Conservation (phyloP, 2,113 vertebrate species). For the Hippocampus guttulatus region DNA sequence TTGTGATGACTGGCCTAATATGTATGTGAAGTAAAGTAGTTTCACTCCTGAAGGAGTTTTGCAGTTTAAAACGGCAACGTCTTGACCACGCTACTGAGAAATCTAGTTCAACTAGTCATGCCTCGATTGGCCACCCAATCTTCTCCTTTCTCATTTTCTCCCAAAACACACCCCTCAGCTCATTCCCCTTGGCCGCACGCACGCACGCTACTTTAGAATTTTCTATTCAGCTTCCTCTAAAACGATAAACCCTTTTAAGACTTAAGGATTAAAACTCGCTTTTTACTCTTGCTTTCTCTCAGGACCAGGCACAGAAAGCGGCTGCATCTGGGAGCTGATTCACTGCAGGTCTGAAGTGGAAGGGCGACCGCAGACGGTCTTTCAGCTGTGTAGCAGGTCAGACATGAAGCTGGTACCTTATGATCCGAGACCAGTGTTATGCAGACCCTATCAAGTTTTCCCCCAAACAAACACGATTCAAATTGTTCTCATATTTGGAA, state of each 20-base stretch:
- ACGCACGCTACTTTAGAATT: conserved; percentile 13
- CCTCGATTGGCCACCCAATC: conserved; percentile 44
- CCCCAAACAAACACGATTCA: no score
- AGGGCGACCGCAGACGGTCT: conserved; percentile 89
- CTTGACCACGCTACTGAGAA: background rate
- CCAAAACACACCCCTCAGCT: conserved; percentile 14
- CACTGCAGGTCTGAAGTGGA: conserved; percentile 91
- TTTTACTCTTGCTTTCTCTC: conserved; percentile 24
- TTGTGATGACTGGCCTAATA: no score
- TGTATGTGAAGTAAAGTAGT: background rate
- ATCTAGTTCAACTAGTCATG: background rate
- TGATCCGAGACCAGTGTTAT: background rate
- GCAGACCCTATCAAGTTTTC: background rate
- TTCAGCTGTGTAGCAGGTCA: conserved; percentile 96
- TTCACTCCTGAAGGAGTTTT: background rate
- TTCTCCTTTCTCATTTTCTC: conserved; percentile 23
- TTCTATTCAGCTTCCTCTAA: conserved; percentile 24
- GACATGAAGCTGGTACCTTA: conserved; percentile 18
- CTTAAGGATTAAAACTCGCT: conserved; percentile 39
- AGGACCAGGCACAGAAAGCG: conserved; percentile 80
- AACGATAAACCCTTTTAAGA: conserved; percentile 49
- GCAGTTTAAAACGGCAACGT: background rate
- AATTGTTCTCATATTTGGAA: no score
- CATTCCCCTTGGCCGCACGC: conserved; percentile 16
- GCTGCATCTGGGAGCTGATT: conserved; percentile 92